These are phyloP conservation scores for Florisuga fusca DNA, from an alignment of 2,797 vertebrate species.

Conservation along the genomic window DNA sequence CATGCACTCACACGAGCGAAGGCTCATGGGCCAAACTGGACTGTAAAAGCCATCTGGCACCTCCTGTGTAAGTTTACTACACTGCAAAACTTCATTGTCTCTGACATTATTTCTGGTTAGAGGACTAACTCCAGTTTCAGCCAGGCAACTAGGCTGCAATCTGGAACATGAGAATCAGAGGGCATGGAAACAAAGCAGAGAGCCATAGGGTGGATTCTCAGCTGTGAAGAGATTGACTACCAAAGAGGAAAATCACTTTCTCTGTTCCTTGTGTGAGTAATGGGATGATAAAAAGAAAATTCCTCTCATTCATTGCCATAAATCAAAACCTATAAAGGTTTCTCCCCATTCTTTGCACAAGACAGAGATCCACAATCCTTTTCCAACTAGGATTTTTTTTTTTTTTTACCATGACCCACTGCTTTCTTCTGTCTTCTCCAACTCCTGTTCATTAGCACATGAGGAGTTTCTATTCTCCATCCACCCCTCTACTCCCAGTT, in stretches of 20 bases:
- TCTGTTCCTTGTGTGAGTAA: not conserved
- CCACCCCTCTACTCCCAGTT: not conserved
- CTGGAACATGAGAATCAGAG: not conserved
- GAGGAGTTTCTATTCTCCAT: not conserved
- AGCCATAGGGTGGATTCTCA: not conserved
- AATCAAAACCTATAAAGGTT: not conserved
- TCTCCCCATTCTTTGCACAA: not conserved
- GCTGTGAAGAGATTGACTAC: not conserved
- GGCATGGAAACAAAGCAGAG: constrained; percentile 39
- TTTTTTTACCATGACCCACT: not conserved
- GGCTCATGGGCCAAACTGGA: constrained; percentile 65
- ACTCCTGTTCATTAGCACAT: not conserved
- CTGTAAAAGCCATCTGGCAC: constrained; percentile 70
- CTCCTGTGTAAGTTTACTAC: constrained; percentile 41
- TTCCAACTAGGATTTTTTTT: not conserved
- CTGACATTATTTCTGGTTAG: constrained; percentile 56
- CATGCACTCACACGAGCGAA: constrained; percentile 29
- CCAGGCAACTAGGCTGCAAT: constrained; percentile 33
- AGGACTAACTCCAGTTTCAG: constrained; percentile 54
- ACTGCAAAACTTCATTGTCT: constrained; percentile 39
- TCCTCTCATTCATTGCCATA: not conserved
- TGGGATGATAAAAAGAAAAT: not conserved
- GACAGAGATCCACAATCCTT: not conserved
- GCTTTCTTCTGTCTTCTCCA: not conserved
- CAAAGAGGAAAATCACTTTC: constrained; percentile 38